These are phyloP conservation scores for Fistularia commersonii DNA, from an alignment of 2,797 vertebrate genomes.

Conservation along the genomic window DNA sequence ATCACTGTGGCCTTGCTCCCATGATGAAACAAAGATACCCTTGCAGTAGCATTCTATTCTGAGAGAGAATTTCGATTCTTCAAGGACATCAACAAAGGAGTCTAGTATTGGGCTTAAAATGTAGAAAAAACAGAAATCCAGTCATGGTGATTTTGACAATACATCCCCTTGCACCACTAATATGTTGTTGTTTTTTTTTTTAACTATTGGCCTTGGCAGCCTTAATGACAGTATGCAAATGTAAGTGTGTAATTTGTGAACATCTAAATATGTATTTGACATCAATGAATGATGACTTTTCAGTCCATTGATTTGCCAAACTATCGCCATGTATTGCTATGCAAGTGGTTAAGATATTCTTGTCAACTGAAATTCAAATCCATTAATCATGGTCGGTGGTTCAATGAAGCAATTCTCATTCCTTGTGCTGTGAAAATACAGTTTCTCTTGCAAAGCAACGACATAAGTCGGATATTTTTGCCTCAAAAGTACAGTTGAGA, in stretches of 20 bases:
- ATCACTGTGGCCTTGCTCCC: slow-evolving; percentile 44
- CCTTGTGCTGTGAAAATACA: slow-evolving; percentile 11
- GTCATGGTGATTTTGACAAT: slow-evolving; percentile 3
- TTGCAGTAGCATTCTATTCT: slow-evolving; percentile 17
- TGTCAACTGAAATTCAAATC: slow-evolving; percentile 6
- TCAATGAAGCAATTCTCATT: slow-evolving; percentile 15
- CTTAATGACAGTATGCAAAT: no score
- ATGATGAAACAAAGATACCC: slow-evolving; percentile 44
- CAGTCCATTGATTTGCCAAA: background rate
- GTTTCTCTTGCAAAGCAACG: slow-evolving; percentile 3
- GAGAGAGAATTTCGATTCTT: slow-evolving; percentile 32
- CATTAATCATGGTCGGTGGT: background rate
- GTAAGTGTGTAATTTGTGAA: no score
- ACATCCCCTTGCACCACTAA: slow-evolving; percentile 1
- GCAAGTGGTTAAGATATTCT: slow-evolving; percentile 3
- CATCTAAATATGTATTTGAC: no score
- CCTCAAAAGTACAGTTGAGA: slow-evolving; percentile 13
- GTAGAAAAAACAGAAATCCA: background rate
- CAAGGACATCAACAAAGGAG: slow-evolving; percentile 7
- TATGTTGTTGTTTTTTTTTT: no score
- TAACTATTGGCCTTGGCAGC: no score
- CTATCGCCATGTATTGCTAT: background rate
- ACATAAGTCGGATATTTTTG: slow-evolving; percentile 20
- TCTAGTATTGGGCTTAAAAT: slow-evolving; percentile 2
- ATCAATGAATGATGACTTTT: background rate